Evolutionary conservation across 2,797 vertebrate genomes (phyloP).

Genomic region (Schizopygopsis malacanthus): DNA sequence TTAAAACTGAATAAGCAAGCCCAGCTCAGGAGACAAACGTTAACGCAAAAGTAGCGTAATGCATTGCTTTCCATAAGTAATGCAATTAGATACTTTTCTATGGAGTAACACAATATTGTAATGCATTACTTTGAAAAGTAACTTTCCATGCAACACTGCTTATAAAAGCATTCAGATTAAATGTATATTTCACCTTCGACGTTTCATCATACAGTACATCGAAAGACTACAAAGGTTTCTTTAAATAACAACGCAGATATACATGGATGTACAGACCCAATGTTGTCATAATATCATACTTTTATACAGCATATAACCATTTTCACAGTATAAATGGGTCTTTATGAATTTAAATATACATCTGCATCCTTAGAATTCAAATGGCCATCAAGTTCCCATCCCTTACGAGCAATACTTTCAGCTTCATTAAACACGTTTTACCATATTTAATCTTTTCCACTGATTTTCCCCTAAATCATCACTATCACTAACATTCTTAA

Average conservation of each 20-base stretch:
- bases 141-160: no score
- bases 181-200: no score
- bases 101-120: no score
- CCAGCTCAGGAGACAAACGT: background rate
- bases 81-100: no score
- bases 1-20: background rate
- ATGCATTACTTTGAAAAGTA: no score
- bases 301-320: background rate
- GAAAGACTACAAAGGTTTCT: no score
- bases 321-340: background rate
- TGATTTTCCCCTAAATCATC: no score
- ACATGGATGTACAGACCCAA: no score
- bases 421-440: background rate
- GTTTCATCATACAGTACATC: no score
- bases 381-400: background rate
- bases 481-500: background rate
- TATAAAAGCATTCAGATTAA: no score
- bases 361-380: background rate
- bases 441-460: background rate
- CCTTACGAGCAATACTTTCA: background rate
- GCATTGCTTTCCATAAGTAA: background rate
- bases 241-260: no score
- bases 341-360: background rate
- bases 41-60: background rate
- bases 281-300: no score